Conservation (phyloP, 2,797 vertebrate genomes). For the Alauda arvensis region DNA sequence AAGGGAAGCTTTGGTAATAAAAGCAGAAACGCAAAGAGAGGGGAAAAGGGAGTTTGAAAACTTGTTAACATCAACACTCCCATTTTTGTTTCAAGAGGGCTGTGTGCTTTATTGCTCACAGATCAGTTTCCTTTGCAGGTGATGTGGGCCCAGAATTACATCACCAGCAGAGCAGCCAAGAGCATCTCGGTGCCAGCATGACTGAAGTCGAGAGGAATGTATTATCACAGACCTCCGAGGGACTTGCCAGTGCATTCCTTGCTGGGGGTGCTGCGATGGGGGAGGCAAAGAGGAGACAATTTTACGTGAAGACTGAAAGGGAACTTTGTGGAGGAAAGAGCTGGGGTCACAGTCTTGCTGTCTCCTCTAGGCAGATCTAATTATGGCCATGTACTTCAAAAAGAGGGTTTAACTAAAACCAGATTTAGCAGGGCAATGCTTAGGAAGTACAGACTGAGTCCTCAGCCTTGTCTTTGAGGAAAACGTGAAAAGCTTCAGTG, state of each 20-base stretch:
- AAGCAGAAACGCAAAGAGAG: not conserved
- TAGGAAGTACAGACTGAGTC: conserved; percentile 45
- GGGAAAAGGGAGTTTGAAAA: not conserved
- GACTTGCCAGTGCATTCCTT: conserved; percentile 64
- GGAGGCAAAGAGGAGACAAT: conserved; percentile 50
- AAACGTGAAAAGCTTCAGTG: conserved; percentile 18
- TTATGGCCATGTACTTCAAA: conserved; percentile 62
- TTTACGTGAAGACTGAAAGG: conserved; percentile 22
- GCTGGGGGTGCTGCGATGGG: conserved; percentile 34
- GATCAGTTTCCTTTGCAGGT: conserved; percentile 67
- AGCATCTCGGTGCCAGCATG: conserved; percentile 64
- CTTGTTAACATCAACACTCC: conserved; percentile 18
- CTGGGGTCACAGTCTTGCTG: conserved; percentile 54
- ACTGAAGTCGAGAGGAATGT: conserved; percentile 76
- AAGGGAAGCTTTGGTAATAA: conserved; percentile 28
- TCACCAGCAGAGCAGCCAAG: conserved; percentile 76
- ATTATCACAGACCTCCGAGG: conserved; percentile 70
- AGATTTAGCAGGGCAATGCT: conserved; percentile 54
- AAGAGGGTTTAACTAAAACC: conserved; percentile 64
- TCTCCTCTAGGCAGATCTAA: conserved; percentile 60
- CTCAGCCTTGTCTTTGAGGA: conserved; percentile 28
- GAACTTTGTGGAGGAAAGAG: conserved; percentile 53
- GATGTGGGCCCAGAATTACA: conserved; percentile 72
- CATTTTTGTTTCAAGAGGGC: conserved; percentile 33
- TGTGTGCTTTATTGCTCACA: conserved; percentile 49